phyloP scores from a whole-genome alignment of 2,888 invertebrate species.

The Gastracanthus pulcherrimus region DNA sequence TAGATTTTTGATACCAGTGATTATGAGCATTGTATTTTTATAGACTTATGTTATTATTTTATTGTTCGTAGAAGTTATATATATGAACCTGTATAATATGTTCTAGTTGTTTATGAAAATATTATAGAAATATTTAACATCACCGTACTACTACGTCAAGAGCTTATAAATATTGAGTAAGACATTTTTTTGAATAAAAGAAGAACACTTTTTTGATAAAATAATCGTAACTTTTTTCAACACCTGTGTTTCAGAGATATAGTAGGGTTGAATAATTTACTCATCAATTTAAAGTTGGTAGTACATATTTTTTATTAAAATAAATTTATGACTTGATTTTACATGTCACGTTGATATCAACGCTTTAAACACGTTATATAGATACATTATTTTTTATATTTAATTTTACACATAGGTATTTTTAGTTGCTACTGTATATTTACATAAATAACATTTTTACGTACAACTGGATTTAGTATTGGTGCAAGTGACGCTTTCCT shows the following conservation, averaged over 20 bases:
- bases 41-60: conserved; percentile 72
- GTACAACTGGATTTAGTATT: conserved; percentile 35
- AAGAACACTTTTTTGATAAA: conserved; percentile 30
- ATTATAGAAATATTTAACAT: conserved; percentile 50
- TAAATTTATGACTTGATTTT: conserved; percentile 55
- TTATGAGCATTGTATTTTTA: conserved; percentile 74
- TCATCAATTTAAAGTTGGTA: conserved; percentile 27
- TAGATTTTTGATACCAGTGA: conserved; percentile 73
- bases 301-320: conserved; percentile 56
- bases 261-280: background rate
- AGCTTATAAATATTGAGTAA: conserved; percentile 52
- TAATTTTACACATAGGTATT: conserved; percentile 24
- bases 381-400: conserved; percentile 39
- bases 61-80: conserved; percentile 69
- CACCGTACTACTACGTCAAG: conserved; percentile 46
- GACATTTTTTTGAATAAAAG: conserved; percentile 44
- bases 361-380: conserved; percentile 22
- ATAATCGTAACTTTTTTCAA: background rate
- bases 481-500: conserved; percentile 35
- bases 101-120: conserved; percentile 66
- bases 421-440: conserved; percentile 33
- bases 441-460: conserved; percentile 54
- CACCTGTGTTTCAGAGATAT: background rate
- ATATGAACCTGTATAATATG: conserved; percentile 65
- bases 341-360: conserved; percentile 37